Conservation (phyloP, 2,113 vertebrate species). For the Tachysurus fulvidraco region DNA sequence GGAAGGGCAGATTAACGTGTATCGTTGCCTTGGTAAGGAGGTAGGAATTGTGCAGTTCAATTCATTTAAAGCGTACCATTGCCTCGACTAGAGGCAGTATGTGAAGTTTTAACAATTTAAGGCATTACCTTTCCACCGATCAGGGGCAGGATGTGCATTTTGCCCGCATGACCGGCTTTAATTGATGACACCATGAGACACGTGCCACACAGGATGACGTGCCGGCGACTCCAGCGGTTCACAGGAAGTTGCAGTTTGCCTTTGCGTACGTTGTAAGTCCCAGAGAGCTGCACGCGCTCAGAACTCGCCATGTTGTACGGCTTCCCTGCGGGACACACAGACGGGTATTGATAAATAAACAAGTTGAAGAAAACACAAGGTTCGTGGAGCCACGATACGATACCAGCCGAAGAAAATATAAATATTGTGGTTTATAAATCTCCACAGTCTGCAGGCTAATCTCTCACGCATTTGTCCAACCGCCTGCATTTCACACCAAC, state of each 20-base stretch:
- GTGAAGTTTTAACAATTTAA: not conserved
- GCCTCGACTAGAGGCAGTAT: not conserved
- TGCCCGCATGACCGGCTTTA: slow-evolving; percentile 92
- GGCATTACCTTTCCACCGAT: slow-evolving; percentile 94
- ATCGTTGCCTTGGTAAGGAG: no score
- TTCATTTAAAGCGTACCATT: no score
- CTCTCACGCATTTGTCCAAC: not conserved
- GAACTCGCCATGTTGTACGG: slow-evolving; percentile 86
- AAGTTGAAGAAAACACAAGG: not conserved
- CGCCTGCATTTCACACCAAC: not conserved
- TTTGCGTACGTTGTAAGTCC: slow-evolving; percentile 94
- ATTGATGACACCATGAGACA: slow-evolving; percentile 97
- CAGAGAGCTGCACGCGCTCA: slow-evolving; percentile 93
- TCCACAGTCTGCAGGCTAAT: not conserved
- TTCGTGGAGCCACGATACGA: not conserved
- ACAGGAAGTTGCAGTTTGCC: slow-evolving; percentile 97
- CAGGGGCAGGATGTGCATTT: slow-evolving; percentile 97
- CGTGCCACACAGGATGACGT: slow-evolving; percentile 96
- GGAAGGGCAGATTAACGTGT: no score
- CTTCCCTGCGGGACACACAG: slow-evolving; percentile 80
- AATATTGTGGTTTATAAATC: not conserved
- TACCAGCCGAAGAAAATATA: not conserved
- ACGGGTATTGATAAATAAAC: not conserved
- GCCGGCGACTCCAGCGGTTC: slow-evolving; percentile 93
- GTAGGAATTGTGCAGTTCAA: no score